Evolutionary conservation across 1,140 invertebrate species (phyloP), one percentile per base, ranked within the genome.

Genomic region (Lamellibrachia luymesi): DNA sequence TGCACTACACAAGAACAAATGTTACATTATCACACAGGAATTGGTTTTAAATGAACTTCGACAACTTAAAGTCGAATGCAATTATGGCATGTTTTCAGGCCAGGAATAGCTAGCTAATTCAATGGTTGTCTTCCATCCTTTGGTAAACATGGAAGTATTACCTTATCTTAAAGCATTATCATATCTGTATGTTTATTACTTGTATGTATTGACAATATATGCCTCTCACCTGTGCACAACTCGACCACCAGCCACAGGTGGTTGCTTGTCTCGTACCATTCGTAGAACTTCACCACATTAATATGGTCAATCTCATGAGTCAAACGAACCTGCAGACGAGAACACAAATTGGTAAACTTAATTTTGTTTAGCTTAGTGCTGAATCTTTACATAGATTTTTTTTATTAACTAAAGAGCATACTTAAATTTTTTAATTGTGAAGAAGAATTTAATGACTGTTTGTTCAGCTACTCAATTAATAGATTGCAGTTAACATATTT

Each of bases 181-280:
- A 38, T 38, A 38, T 38, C 38, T 38, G 5, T 56, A 51, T 13
- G 92, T 27, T 13, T 27, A 92, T 6, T 38, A 92, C 38, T 38
- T 38, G 38, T 38, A 38, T 38, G 38, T 38, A 38, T 38, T 38
- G 38, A 56, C 64, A 80, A 22, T 80, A 22, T 17, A 80, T n/a
- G 38, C 2, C 51, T 56, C 91, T 93, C 93, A 95, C 94, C 96
- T 52, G 95, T 96, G 93, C 96, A 96, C n/a, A 96, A 94, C 92
- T 96, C 96, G 27, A 96, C 95, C 6, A 96, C 96, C 56, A 96
- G 94, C 96, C 96, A 96, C 90, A 96, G 93, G 93, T 96, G 96
- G 93, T 96, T 96, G 93, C 95, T 96, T 5, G 96, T 96, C 93
- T 96, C 96, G 94, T 96, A 96, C 96, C 96, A 96, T 93, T 96